These are phyloP conservation scores for Xenotilapia longispinis DNA, from an alignment of 2,113 vertebrate genomes.

Conservation along the genomic window DNA sequence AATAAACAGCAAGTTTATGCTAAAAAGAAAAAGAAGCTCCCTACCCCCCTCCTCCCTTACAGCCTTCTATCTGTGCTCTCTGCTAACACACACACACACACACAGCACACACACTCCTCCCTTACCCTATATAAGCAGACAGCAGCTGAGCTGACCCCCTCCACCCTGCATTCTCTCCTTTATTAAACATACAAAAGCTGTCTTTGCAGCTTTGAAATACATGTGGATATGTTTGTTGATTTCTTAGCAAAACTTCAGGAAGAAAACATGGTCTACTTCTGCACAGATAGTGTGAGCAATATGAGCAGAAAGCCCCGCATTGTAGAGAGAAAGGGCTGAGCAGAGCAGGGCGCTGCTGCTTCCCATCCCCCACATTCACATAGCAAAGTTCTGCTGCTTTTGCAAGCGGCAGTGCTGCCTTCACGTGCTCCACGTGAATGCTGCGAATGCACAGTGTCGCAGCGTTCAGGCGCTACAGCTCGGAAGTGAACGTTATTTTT, in stretches of 20 bases:
- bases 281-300: slow-evolving; percentile 27
- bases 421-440: slow-evolving; percentile 18
- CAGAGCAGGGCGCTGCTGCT: slow-evolving; percentile 52
- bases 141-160: slow-evolving; percentile 60
- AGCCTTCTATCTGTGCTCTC: slow-evolving; percentile 52
- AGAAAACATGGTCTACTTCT: slow-evolving; percentile 17
- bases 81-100: slow-evolving; percentile 17
- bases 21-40: slow-evolving; percentile 62
- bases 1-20: slow-evolving; percentile 68
- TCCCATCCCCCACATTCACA: slow-evolving; percentile 76
- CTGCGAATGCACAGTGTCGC: slow-evolving; percentile 19
- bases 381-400: slow-evolving; percentile 77
- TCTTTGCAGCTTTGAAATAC: slow-evolving; percentile 12
- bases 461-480: not conserved
- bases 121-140: slow-evolving; percentile 69
- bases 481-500: not conserved
- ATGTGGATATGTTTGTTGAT: slow-evolving; percentile 6
- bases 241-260: slow-evolving; percentile 20
- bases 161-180: slow-evolving; percentile 42
- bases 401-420: slow-evolving; percentile 66
- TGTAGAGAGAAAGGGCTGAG: slow-evolving; percentile 60
- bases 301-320: slow-evolving; percentile 63
- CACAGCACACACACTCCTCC: slow-evolving; percentile 34
- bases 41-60: slow-evolving; percentile 57
- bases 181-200: slow-evolving; percentile 43